These are phyloP conservation scores for Heliopora coerulea DNA, from an alignment of 92 coral and sea anemone genomes.

Conservation along the genomic window DNA sequence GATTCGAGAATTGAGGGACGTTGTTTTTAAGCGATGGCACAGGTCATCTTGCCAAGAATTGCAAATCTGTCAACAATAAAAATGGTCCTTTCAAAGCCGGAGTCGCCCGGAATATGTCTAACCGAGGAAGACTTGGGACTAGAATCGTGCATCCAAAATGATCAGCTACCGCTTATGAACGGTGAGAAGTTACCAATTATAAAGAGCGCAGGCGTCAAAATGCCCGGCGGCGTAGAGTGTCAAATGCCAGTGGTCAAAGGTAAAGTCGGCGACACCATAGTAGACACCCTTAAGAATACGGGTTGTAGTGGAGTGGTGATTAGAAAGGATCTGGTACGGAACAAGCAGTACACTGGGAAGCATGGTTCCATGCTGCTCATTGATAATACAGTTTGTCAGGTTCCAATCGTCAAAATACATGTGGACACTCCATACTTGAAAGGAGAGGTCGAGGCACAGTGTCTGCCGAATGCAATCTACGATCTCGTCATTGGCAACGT, in stretches of 20 bases:
- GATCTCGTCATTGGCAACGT: no score
- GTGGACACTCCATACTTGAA: no score
- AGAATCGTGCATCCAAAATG: background rate
- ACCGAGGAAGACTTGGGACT: background rate
- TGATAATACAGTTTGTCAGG: no score
- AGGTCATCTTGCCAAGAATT: conserved; percentile 20
- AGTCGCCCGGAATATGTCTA: background rate
- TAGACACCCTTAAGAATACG: conserved; percentile 51
- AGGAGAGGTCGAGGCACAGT: no score
- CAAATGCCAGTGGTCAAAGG: conserved; percentile 53
- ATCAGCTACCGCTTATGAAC: background rate
- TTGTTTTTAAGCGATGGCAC: conserved; percentile 14
- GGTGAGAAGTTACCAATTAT: conserved; percentile 7
- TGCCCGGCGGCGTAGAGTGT: background rate
- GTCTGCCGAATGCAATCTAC: no score
- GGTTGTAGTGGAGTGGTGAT: conserved; percentile 67
- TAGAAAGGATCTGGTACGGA: no score
- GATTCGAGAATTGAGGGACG: conserved; percentile 14
- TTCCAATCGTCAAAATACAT: no score
- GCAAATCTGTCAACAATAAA: background rate
- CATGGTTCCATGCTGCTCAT: no score
- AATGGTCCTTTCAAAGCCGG: background rate
- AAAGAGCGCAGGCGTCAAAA: background rate
- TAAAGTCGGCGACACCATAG: conserved; percentile 39
- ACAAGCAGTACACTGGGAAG: no score